Evolutionary conservation across 2,113 vertebrate species (phyloP).

Genomic region (Periophthalmus modestus): DNA sequence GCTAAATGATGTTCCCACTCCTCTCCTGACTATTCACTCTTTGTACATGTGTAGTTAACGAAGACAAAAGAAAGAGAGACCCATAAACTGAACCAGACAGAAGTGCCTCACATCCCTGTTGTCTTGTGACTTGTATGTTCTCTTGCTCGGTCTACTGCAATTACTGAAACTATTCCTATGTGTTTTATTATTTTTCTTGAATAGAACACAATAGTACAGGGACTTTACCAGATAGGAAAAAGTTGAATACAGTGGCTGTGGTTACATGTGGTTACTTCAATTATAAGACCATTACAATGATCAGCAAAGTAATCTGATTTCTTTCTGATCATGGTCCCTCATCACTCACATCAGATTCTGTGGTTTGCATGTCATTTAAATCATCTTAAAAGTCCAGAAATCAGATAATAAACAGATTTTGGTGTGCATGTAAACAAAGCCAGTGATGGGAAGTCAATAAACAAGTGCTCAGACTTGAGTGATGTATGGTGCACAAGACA

Average conservation of each 20-base stretch:
- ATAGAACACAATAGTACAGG: background rate
- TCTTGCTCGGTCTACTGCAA: conserved; percentile 34
- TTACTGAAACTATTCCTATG: conserved; percentile 35
- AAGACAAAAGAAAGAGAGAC: conserved; percentile 51
- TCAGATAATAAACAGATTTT: no score
- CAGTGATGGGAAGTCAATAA: conserved; percentile 5
- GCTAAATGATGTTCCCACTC: conserved; percentile 34
- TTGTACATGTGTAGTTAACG: conserved; percentile 47
- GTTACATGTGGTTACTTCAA: no score
- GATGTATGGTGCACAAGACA: conserved; percentile 8
- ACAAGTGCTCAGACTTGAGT: background rate
- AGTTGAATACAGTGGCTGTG: no score
- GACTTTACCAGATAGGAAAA: conserved; percentile 20
- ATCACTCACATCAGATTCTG: no score
- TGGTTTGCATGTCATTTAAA: no score
- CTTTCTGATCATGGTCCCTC: no score
- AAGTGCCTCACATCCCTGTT: conserved; percentile 46
- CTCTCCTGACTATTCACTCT: conserved; percentile 25
- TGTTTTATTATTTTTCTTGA: conserved; percentile 14
- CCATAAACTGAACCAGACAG: conserved; percentile 45
- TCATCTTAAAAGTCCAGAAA: no score
- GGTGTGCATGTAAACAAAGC: no score
- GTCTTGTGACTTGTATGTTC: conserved; percentile 50
- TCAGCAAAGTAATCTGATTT: no score
- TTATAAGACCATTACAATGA: no score